A percentile compares a stretch with the other conserved stretches of the same genome.
Conservation (phyloP, 2,888 invertebrate genomes). For the Anthrax anthrax region DNA sequence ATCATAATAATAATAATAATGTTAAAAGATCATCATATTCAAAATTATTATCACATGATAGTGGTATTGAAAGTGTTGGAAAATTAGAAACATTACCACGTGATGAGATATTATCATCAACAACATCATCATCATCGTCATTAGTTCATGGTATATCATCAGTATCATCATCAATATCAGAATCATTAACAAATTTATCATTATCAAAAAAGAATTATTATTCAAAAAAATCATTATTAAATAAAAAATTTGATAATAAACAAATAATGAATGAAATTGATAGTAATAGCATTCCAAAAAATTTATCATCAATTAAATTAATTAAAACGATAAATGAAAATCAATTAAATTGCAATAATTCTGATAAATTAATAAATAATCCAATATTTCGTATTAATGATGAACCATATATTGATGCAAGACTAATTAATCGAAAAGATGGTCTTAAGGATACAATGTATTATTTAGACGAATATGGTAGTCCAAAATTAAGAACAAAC, state of each 20-base stretch:
- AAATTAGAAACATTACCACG: constrained; percentile 4
- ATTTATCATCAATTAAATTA: too few relatives aligned
- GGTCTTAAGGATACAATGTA: constrained; percentile 33
- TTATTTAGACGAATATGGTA: constrained; percentile 33
- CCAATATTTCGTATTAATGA: not conserved
- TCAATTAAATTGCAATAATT: too few relatives aligned
- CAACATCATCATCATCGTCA: constrained; percentile 7
- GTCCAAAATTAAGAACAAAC: constrained; percentile 31
- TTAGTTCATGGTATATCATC: not conserved
- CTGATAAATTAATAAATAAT: not conserved
- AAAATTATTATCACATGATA: constrained; percentile 30
- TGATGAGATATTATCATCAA: constrained; percentile 10
- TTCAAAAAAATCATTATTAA: constrained; percentile 1
- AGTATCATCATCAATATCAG: not conserved
- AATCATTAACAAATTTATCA: constrained; percentile 1
- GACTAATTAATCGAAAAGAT: constrained; percentile 31
- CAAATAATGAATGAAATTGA: too few relatives aligned
- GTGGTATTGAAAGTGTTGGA: constrained; percentile 29
- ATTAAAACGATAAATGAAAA: too few relatives aligned
- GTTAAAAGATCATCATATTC: constrained; percentile 11
- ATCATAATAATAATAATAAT: not conserved
- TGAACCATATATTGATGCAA: constrained; percentile 22
- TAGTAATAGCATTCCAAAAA: too few relatives aligned
- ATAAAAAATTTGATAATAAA: not conserved
- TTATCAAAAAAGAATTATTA: not conserved